Base-by-base conservation (phyloP, 1,140 invertebrate species). In the Battus philenor region DNA sequence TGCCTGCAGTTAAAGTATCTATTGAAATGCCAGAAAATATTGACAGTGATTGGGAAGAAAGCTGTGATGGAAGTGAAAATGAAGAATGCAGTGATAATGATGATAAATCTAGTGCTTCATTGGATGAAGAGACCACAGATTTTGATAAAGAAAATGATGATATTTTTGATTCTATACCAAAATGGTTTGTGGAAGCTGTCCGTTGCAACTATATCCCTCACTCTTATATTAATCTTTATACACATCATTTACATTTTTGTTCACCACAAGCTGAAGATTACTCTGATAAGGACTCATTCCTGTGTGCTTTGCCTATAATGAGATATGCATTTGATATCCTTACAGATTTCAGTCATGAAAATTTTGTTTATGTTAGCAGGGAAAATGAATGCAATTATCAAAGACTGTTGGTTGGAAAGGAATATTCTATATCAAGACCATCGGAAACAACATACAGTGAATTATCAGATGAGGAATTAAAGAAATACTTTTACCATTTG, bases 241-340 rank as follows among this genome's bases (percentile, higher is more conserved):
- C 88, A 11, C 79, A 90, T 26, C 88, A 90, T 47, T 81, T 90
- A 27, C 90, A 92, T 58, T 89, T 94, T 50, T 90, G 90, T 49
- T 87, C 86, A 12, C 89, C 91, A 8, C 93, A 95, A 86, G 88
- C 95, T 5, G 94, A 96, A 77, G 88, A 94, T 59, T 88, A 89
- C 56, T 65, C 66, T 2, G 71, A 87, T 13, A 68, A 86, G 4
- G 89, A 92, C 47, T 87, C 91, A n/a, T 90, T 90, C 53, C 49
- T 80, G 10, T 88, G 90, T 50, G 87, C 89, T 18, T 65, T 91
- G 32, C 86, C 90, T 6, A 90, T 96, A 29, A 59, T 95, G 20
- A 76, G 85, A 59, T 87, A 90, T 47, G 88, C 90, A 26, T 94
- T 90, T 80, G 90, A 90, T 46, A 79, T 94, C 41, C 62, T 96